Evolutionary conservation across 2,113 vertebrate genomes (phyloP).

Genomic region (Trichomycterus rosablanca): DNA sequence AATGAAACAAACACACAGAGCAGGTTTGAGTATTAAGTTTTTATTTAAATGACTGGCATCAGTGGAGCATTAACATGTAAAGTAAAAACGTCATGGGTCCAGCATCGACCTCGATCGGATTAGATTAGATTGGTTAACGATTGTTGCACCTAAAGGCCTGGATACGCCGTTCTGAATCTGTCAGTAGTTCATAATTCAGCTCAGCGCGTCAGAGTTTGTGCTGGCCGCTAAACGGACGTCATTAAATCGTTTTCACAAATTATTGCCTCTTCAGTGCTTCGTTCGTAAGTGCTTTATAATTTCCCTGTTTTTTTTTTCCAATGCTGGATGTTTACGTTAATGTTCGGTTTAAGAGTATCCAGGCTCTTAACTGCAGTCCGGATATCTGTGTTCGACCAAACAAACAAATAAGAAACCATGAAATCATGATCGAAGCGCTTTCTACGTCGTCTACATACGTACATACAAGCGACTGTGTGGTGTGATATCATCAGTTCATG

Average conservation of each 20-base stretch:
- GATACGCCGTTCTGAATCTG: slow-evolving; percentile 6
- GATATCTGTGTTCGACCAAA: slow-evolving; percentile 44
- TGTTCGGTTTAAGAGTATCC: background rate
- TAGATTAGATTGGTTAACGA: no score
- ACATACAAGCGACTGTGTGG: slow-evolving; percentile 43
- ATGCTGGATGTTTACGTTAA: background rate
- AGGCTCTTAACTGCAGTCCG: slow-evolving; percentile 43
- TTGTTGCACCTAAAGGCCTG: slow-evolving; percentile 47
- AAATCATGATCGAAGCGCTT: slow-evolving; percentile 40
- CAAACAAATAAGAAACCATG: slow-evolving; percentile 33
- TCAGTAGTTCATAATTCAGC: slow-evolving; percentile 19
- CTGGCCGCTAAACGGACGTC: no score
- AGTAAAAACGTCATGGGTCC: slow-evolving; percentile 45
- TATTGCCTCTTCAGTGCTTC: background rate
- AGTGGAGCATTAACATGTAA: slow-evolving; percentile 53
- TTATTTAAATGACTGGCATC: slow-evolving; percentile 55
- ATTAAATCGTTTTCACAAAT: background rate
- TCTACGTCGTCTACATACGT: slow-evolving; percentile 36
- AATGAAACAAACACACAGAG: slow-evolving; percentile 38
- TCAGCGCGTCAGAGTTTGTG: no score
- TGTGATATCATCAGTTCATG: slow-evolving; percentile 20
- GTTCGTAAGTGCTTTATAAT: background rate
- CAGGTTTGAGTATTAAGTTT: slow-evolving; percentile 48
- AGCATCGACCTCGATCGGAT: slow-evolving; percentile 48
- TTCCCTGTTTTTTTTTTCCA: background rate